Percentiles rank a stretch among this genome's conserved stretches.
Conservation (phyloP, 2,797 vertebrate species). For the Podarcis lilfordi region DNA sequence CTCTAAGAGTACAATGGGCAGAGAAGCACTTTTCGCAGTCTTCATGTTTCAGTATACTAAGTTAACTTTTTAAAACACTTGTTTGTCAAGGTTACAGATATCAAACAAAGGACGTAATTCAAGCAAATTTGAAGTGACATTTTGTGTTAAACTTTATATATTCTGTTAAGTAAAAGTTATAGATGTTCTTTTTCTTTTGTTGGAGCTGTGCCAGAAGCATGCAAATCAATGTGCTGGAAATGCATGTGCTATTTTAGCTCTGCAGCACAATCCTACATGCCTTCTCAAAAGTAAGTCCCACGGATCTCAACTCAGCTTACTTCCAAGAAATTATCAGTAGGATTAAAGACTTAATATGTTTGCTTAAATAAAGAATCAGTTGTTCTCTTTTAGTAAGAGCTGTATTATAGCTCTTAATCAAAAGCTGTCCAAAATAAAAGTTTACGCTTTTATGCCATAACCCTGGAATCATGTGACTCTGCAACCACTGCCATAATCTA, state of each 20-base stretch:
- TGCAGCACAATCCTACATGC: not conserved
- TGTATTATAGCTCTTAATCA: not conserved
- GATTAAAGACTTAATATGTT: not conserved
- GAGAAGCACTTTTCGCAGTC: not conserved
- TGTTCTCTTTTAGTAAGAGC: not conserved
- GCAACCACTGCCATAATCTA: not conserved
- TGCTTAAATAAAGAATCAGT: not conserved
- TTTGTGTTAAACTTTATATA: not conserved
- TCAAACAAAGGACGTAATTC: no score
- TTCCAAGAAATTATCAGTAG: not conserved
- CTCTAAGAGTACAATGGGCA: not conserved
- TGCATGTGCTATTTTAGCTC: not conserved
- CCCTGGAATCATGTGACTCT: not conserved
- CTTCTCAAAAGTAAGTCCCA: not conserved
- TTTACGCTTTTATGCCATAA: not conserved
- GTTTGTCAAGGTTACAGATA: not conserved
- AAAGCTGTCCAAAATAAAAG: not conserved
- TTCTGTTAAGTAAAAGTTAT: not conserved
- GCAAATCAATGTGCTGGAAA: not conserved
- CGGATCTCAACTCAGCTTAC: no score
- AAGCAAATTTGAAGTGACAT: not conserved
- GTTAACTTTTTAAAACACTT: not conserved
- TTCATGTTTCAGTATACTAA: not conserved
- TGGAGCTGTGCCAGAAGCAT: no score
- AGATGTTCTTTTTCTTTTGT: not conserved